Percentiles rank a stretch among this genome's conserved stretches.
phyloP scores from a whole-genome alignment of 2,888 invertebrate genomes.

The Holacanthella duospinosa region DNA sequence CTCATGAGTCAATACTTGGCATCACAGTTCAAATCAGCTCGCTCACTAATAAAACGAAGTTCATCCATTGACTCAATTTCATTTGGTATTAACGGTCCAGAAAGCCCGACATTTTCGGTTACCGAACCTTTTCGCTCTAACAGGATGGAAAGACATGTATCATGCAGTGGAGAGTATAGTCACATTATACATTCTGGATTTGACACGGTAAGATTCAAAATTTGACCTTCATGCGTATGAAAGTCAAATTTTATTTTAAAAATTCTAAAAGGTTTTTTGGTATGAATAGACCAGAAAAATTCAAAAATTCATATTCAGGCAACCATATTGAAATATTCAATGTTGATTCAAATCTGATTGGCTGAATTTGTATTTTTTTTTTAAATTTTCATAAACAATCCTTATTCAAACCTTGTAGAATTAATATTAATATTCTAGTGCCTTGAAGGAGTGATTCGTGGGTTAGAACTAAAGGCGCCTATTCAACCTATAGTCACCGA shows the following conservation, averaged over 20 bases:
- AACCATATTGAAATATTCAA: no score
- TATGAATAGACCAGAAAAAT: no score
- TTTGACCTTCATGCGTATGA: no score
- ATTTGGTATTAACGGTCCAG: conserved; percentile 24
- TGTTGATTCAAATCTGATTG: background rate
- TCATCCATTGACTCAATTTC: conserved; percentile 33
- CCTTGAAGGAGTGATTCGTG: conserved; percentile 35
- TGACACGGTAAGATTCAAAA: conserved; percentile 27
- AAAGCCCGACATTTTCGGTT: conserved; percentile 30
- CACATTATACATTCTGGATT: conserved; percentile 32
- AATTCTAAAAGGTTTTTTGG: no score
- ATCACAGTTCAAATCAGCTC: conserved; percentile 28
- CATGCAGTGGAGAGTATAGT: conserved; percentile 27
- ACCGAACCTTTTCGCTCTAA: conserved; percentile 20
- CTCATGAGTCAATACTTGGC: conserved; percentile 37
- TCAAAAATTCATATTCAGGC: no score
- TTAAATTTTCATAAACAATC: no score
- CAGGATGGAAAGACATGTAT: no score
- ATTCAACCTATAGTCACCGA: conserved; percentile 43
- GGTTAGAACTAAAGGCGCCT: conserved; percentile 39
- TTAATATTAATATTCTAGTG: conserved; percentile 12
- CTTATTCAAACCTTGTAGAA: no score
- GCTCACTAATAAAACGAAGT: conserved; percentile 17
- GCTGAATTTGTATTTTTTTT: background rate
- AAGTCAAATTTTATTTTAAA: background rate